These are phyloP conservation scores for Xenops minutus DNA, from an alignment of 2,797 vertebrate species.

Conservation along the genomic window DNA sequence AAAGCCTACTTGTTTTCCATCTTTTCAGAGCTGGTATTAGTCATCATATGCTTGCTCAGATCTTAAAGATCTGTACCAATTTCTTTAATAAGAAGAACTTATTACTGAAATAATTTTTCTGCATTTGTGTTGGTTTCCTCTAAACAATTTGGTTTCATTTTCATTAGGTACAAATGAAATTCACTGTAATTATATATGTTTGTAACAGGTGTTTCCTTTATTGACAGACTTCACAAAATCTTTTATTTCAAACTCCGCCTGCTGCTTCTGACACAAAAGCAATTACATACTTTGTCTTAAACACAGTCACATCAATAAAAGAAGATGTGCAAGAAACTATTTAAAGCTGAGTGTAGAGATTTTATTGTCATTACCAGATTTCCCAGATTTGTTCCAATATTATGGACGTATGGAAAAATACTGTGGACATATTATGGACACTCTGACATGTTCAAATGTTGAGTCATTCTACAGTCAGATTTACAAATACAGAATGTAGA, in stretches of 20 bases:
- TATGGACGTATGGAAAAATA: neutral
- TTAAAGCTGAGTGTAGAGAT: neutral
- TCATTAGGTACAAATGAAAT: neutral
- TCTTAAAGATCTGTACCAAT: neutral
- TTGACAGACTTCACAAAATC: neutral
- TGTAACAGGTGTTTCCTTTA: neutral
- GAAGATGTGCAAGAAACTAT: neutral
- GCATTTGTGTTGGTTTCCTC: neutral
- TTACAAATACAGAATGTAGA: neutral
- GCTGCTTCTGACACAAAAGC: neutral
- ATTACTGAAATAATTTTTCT: neutral
- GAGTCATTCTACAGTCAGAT: neutral
- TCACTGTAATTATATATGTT: neutral
- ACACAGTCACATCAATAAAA: neutral
- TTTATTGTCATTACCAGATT: neutral
- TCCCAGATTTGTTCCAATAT: neutral
- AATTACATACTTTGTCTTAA: neutral
- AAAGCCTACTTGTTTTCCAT: neutral
- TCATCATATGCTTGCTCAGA: neutral
- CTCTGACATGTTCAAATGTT: neutral
- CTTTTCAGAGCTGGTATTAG: neutral
- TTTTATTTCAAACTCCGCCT: neutral
- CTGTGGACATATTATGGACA: neutral
- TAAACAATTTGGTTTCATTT: neutral
- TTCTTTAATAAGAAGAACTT: neutral